Evolutionary conservation across 2,888 invertebrate species (phyloP).

Genomic region (Brachycybe producta): DNA sequence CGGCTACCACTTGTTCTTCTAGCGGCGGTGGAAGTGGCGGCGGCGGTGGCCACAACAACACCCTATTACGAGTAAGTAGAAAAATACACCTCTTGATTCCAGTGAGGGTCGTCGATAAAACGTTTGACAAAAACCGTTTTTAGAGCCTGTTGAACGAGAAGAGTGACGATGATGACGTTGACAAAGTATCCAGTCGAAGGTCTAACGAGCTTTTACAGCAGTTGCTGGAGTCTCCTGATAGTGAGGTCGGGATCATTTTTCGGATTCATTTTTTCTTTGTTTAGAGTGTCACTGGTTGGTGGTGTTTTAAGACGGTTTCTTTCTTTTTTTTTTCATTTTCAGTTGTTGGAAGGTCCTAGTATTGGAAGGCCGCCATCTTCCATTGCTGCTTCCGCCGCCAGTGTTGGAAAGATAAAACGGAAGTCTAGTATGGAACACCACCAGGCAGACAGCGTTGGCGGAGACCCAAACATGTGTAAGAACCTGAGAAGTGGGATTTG

Average conservation of each 20-base stretch:
- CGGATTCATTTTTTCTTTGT: no score
- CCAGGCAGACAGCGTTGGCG: slow-evolving; percentile 16
- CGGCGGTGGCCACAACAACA: neutral
- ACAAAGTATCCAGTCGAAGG: neutral
- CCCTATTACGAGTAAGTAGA: slow-evolving; percentile 5
- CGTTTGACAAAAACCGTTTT: slow-evolving; percentile 20
- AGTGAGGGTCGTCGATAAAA: no score
- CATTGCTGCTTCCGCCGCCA: no score
- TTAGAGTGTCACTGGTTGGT: no score
- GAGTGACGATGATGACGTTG: slow-evolving; percentile 57
- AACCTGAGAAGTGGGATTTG: neutral
- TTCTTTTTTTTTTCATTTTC: no score
- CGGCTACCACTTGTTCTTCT: neutral
- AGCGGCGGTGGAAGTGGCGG: no score
- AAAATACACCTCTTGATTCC: no score
- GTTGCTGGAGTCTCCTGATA: slow-evolving; percentile 42
- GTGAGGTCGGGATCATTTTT: no score
- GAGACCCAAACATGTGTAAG: slow-evolving; percentile 14
- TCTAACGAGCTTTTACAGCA: slow-evolving; percentile 48
- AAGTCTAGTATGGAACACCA: slow-evolving; percentile 9
- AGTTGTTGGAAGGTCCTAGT: no score
- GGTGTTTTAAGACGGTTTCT: no score
- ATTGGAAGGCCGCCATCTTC: no score
- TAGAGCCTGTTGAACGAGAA: slow-evolving; percentile 47
- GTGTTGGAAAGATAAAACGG: no score